phyloP scores from a whole-genome alignment of 2,113 vertebrate species.

The Pseudopodoces humilis region DNA sequence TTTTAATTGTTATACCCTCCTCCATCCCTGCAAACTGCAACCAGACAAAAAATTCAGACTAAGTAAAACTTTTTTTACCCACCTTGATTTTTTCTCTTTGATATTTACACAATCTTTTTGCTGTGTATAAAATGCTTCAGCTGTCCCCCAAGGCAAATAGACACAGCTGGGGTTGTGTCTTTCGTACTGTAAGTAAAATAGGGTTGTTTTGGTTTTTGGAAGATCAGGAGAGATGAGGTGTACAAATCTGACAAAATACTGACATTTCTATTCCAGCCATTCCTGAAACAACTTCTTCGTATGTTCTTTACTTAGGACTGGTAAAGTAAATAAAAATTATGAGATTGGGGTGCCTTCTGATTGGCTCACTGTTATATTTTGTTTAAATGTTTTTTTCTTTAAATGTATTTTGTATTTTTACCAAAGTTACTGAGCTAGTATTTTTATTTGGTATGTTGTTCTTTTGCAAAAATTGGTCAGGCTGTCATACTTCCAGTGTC shows the following conservation, averaged over 20 bases:
- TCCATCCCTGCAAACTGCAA: background rate
- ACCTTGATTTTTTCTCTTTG: background rate
- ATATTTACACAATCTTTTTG: background rate
- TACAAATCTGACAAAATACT: background rate
- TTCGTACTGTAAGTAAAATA: background rate
- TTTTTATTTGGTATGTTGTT: background rate
- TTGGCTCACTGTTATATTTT: background rate
- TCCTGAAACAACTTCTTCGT: background rate
- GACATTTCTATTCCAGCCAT: background rate
- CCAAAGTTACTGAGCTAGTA: background rate
- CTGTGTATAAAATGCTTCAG: background rate
- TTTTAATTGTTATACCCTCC: background rate
- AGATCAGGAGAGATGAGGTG: background rate
- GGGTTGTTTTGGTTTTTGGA: background rate
- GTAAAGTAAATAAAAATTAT: background rate
- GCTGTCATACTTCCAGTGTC: background rate
- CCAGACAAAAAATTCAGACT: background rate
- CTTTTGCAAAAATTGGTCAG: background rate
- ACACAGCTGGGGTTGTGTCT: background rate
- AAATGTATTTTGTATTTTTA: background rate
- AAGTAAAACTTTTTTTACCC: background rate
- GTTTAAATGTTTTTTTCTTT: background rate
- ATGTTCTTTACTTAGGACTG: background rate
- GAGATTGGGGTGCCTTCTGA: background rate
- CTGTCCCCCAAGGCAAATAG: background rate